A percentile compares a stretch with the other conserved stretches of the same genome.
phyloP scores from a whole-genome alignment of 2,797 vertebrate species.

The Tachyglossus aculeatus region DNA sequence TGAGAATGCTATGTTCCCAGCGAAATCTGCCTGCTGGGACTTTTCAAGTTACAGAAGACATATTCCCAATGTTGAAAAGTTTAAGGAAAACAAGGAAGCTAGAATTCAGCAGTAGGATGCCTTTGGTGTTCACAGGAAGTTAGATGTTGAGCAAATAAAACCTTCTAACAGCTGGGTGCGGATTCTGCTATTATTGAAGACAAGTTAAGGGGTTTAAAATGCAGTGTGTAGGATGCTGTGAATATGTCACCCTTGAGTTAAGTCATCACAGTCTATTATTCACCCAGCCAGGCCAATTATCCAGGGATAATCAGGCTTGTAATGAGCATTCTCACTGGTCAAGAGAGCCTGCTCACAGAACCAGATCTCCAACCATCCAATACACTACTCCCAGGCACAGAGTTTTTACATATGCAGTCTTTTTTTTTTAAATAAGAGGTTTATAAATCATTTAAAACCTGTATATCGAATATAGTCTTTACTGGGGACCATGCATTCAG shows the following conservation, averaged over 20 bases:
- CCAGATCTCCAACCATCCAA: background rate
- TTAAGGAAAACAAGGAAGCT: conserved; percentile 13
- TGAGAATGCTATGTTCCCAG: conserved; percentile 13
- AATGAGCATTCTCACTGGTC: conserved; percentile 40
- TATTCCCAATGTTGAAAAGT: conserved; percentile 14
- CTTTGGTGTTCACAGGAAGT: conserved; percentile 10
- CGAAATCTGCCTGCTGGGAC: conserved; percentile 17
- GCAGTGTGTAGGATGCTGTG: conserved; percentile 27
- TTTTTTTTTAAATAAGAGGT: too few species aligned
- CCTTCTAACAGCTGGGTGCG: conserved; percentile 16
- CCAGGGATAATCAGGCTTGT: conserved; percentile 47
- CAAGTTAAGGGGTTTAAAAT: conserved; percentile 49
- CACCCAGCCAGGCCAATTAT: conserved; percentile 53
- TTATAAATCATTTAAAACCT: too few species aligned
- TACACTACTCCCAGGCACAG: background rate
- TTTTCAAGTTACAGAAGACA: background rate
- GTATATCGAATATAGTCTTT: too few species aligned
- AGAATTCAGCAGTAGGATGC: background rate
- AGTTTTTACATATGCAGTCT: too few species aligned
- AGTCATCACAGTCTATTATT: conserved; percentile 39
- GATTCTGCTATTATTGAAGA: conserved; percentile 26
- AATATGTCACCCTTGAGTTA: conserved; percentile 24
- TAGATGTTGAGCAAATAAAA: conserved; percentile 46
- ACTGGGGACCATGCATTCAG: too few species aligned
- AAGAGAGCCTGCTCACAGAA: conserved; percentile 23